Base-by-base conservation (phyloP, 92 coral and sea anemone genomes). In the Umimayanthus kanabou region DNA sequence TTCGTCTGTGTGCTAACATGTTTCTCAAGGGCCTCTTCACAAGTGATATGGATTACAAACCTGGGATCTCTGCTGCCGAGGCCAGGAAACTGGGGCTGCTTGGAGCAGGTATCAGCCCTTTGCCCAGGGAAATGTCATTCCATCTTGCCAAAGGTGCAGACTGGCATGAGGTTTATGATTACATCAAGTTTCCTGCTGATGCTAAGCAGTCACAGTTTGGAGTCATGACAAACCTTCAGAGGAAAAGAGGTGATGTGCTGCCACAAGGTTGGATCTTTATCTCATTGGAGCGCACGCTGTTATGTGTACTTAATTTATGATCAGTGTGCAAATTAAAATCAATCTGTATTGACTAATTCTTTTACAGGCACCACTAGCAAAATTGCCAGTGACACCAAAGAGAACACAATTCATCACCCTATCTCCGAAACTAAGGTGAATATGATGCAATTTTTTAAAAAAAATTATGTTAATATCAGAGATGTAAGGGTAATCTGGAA, bases 1-100 rank as follows among this genome's bases (percentile, higher is more conserved):
- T 95, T 7, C 99, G 97, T 26, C 85, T 97, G 74, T 97, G 99
- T 91, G 99, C 99, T 66, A 97, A 94, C 89, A 95, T 97, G 99
- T 94, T 95, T 89, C 91, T 97, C 67, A 97, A 93, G 75, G 98
- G 99, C 33, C 91, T 97, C 23, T 97, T 95, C 80, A 97, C 99
- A 9, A 94, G 97, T 87, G 98, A 97, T 79, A 92, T 93, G 58
- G 98, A 95, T 80, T 97, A 97, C 77, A 92, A 94, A 75, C 99
- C 99, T 69, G 99, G 99, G 37, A 81, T 97, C 23, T 91, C 97
- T 22, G 91, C 98, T 10, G 90, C 93, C 37, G 99, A 97, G 77
- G 98, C 99, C 14, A 91, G 99, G 45, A 95, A 93, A 58, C 93
- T 95, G 65, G 99, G 99, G 14, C 85, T 97, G 50, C 66, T 96